Base-by-base conservation (phyloP, 2,113 vertebrate species). In the Hippocampus zosterae region DNA sequence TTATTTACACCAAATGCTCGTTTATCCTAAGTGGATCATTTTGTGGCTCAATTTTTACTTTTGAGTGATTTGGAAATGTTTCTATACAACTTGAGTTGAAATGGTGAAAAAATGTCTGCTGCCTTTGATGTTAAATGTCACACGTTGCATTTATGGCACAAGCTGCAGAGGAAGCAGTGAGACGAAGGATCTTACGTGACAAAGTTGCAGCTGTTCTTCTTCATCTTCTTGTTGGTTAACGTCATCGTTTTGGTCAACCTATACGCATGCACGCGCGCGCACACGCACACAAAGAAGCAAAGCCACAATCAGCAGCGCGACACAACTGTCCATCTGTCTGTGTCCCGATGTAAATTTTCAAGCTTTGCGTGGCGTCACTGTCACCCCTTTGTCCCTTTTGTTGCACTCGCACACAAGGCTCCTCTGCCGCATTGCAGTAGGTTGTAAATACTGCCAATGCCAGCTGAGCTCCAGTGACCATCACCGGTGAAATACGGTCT, bases 371-470 rank as follows among this genome's bases (percentile, higher is more conserved):
- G 1, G 76, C 65, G 52, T 84, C 75, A 46, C 62, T 46, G 52
- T 73, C 71, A 7, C 74, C 64, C 75, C 65, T 86, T 85, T 85
- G 74, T 88, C 68, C 82, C 85, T 82, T 84, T 50, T 76, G 52
- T 48, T 53, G 62, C 75, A 57, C 52, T 64, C 71, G 15, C 66
- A 27, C 69, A 55, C 71, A 55, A 11, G 15, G 27, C 15, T 33
- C 71, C 71, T 62, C 68, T 90, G 85, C 89, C 88, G 89, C 89
- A 90, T 89, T 90, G 89, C 89, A 88, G 89, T 84, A 77, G 88
- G 89, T 75, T 91, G 89, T 91, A 91, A 91, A 91, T 89, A 85
- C 56, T 85, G 72, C 16, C 57, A 70, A 72, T 81, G 88, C 73
- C 87, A 87, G 79, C 84, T 81, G 84, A 88, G 88, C 78, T 74